phyloP scores from a whole-genome alignment of 2,113 vertebrate genomes.

The Neogobius melanostomus region DNA sequence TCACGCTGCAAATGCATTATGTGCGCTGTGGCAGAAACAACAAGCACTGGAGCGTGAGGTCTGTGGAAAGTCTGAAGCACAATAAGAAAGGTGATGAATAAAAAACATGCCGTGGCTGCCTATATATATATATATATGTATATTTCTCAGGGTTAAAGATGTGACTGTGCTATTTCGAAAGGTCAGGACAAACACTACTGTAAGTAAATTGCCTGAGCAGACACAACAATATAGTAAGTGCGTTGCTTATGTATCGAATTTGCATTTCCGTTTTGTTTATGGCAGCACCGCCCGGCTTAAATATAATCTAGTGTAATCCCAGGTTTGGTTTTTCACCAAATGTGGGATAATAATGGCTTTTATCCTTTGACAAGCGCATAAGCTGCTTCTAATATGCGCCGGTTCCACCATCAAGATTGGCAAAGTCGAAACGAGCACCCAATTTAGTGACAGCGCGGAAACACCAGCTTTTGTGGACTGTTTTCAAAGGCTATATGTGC shows the following conservation, averaged over 20 bases:
- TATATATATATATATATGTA: constrained; percentile 2
- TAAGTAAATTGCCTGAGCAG: background rate
- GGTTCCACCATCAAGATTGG: no score
- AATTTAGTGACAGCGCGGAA: no score
- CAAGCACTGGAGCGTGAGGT: background rate
- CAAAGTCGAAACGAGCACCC: no score
- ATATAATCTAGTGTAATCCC: background rate
- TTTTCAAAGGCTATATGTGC: no score
- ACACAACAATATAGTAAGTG: no score
- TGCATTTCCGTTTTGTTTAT: no score
- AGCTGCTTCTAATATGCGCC: no score
- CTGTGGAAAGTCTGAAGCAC: background rate
- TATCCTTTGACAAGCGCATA: background rate
- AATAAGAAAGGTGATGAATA: constrained; percentile 1
- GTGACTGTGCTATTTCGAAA: background rate
- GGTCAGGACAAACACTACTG: background rate
- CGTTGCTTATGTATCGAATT: no score
- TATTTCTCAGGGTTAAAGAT: constrained; percentile 5
- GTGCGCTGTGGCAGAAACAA: background rate
- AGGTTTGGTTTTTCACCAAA: background rate
- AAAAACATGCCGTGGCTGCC: background rate
- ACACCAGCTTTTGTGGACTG: no score
- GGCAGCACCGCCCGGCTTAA: background rate
- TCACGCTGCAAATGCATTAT: background rate
- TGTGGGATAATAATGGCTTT: background rate